phyloP scores from a whole-genome alignment of 2,888 invertebrate species.

The Agriotes lineatus region DNA sequence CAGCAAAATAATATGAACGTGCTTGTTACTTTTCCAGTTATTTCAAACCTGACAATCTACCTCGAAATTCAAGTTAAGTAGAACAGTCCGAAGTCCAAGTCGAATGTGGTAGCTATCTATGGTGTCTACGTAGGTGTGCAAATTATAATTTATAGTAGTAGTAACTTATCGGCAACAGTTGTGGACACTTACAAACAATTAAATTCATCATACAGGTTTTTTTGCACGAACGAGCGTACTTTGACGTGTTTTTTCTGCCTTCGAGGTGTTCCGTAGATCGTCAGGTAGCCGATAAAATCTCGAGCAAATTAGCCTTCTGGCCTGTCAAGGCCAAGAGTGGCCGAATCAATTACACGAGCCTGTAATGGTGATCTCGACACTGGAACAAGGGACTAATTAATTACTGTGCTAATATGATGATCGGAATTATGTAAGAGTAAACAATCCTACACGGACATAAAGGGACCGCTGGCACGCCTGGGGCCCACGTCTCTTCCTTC shows the following conservation, averaged over 20 bases:
- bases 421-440: conserved; percentile 9
- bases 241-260: neutral
- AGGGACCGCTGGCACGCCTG: neutral
- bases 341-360: neutral
- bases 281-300: conserved; percentile 6
- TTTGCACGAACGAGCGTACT: too few relatives aligned
- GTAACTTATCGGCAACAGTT: too few relatives aligned
- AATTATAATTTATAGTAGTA: too few relatives aligned
- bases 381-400: conserved; percentile 10
- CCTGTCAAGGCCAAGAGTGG: conserved; percentile 6
- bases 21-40: too few relatives aligned
- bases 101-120: too few relatives aligned
- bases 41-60: too few relatives aligned
- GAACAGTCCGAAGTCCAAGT: too few relatives aligned
- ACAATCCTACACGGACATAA: neutral
- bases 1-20: too few relatives aligned
- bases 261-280: neutral
- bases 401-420: conserved; percentile 13
- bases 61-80: too few relatives aligned
- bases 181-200: too few relatives aligned
- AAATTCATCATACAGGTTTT: too few relatives aligned
- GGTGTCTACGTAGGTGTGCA: too few relatives aligned
- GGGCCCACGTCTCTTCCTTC: neutral
- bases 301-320: conserved; percentile 4
- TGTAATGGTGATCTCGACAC: conserved; percentile 2